Percentiles rank a stretch among this genome's conserved stretches.
phyloP scores from a whole-genome alignment of 2,797 vertebrate genomes.

The Pipistrellus nathusii region DNA sequence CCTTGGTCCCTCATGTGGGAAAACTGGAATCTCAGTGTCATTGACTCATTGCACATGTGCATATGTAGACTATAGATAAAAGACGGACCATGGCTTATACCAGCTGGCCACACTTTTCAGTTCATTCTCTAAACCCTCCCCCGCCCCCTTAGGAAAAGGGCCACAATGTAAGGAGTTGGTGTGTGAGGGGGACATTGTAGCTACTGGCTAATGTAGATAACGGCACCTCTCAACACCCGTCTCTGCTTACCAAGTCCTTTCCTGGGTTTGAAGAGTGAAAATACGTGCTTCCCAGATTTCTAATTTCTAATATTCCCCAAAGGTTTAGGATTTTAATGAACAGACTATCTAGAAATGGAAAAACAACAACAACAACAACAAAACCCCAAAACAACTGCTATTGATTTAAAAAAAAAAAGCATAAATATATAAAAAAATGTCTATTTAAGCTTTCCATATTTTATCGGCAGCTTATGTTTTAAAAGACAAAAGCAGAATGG shows the following conservation, averaged over 20 bases:
- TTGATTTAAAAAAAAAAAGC: not conserved
- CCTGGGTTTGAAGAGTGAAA: conserved; percentile 67
- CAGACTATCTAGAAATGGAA: conserved; percentile 59
- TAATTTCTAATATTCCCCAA: conserved; percentile 64
- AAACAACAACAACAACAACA: not conserved
- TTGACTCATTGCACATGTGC: not conserved
- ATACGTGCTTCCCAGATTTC: conserved; percentile 45
- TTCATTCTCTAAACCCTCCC: not conserved
- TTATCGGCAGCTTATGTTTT: conserved; percentile 63
- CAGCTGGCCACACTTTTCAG: not conserved
- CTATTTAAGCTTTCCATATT: conserved; percentile 71
- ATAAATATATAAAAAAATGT: conserved; percentile 67
- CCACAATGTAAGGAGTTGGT: not conserved
- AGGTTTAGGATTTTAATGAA: conserved; percentile 68
- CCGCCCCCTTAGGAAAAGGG: not conserved
- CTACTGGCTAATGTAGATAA: no score
- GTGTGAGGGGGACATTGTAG: not conserved
- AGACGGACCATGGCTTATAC: not conserved
- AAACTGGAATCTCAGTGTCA: not conserved
- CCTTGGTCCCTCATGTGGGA: no score
- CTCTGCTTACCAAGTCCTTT: conserved; percentile 72
- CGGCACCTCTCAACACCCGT: not conserved
- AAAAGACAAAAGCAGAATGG: conserved; percentile 25
- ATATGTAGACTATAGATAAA: not conserved
- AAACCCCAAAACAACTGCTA: not conserved